These are phyloP conservation scores for Streptopelia turtur DNA, from an alignment of 2,797 vertebrate genomes.

Conservation along the genomic window DNA sequence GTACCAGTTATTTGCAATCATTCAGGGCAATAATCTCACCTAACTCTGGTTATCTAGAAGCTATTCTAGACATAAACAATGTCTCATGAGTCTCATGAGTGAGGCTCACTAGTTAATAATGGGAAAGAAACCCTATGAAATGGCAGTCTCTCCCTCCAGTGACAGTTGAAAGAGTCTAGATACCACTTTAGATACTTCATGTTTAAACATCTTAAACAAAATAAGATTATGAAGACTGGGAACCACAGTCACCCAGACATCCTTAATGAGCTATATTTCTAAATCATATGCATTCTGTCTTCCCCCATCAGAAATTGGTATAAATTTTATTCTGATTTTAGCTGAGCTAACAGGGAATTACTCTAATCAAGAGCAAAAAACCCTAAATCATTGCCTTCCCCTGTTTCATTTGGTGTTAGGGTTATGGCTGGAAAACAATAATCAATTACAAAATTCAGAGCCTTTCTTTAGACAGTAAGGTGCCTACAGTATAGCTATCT, in stretches of 20 bases:
- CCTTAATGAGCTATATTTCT: background rate
- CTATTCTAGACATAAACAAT: background rate
- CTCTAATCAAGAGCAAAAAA: background rate
- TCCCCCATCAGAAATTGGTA: background rate
- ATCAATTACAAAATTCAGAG: background rate
- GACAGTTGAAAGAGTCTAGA: background rate
- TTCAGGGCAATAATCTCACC: background rate
- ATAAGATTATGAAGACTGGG: background rate
- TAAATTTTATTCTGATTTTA: background rate
- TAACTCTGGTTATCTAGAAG: background rate
- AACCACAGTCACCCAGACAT: background rate
- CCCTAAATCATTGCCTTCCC: accelerated
- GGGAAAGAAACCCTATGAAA: background rate
- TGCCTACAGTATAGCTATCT: background rate
- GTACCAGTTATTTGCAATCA: background rate
- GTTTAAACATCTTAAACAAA: background rate
- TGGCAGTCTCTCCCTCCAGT: background rate
- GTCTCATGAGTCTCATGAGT: background rate
- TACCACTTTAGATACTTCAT: background rate
- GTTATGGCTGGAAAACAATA: background rate
- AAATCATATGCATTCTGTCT: background rate
- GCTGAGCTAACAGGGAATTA: background rate
- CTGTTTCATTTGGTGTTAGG: background rate
- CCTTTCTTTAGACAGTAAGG: background rate
- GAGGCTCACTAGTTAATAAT: background rate